Evolutionary conservation across 2,113 vertebrate genomes (phyloP).

Genomic region (Onychostruthus taczanowskii): DNA sequence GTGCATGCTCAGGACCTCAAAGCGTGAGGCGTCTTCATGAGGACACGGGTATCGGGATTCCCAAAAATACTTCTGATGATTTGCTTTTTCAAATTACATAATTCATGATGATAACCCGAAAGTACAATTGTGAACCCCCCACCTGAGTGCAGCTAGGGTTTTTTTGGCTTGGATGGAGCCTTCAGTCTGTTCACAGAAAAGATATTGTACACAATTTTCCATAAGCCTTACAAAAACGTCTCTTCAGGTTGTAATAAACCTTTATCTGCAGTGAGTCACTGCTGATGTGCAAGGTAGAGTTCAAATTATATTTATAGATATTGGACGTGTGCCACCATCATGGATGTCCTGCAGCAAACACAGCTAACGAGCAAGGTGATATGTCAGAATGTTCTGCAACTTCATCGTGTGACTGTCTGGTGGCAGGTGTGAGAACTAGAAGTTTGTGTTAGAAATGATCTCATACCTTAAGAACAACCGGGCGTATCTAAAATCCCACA

Average conservation of each 20-base stretch:
- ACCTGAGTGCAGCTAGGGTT: neutral
- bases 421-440: neutral
- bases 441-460: neutral
- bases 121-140: neutral
- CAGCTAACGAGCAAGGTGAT: neutral
- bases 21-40: neutral
- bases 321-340: neutral
- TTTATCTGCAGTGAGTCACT: neutral
- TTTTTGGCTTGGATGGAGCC: neutral
- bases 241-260: neutral
- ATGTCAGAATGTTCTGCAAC: neutral
- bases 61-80: neutral
- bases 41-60: neutral
- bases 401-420: neutral
- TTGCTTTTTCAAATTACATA: neutral
- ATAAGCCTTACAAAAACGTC: neutral
- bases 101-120: neutral
- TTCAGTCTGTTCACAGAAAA: neutral
- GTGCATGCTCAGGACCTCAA: neutral
- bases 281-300: neutral
- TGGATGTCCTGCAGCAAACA: neutral
- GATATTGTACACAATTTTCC: neutral
- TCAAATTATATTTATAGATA: neutral
- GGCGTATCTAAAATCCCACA: accelerated
- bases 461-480: neutral